Percentiles rank a stretch among this genome's conserved stretches.
These are phyloP conservation scores for Drosophila monieri DNA, from an alignment of 2,888 invertebrate genomes.

Conservation along the genomic window DNA sequence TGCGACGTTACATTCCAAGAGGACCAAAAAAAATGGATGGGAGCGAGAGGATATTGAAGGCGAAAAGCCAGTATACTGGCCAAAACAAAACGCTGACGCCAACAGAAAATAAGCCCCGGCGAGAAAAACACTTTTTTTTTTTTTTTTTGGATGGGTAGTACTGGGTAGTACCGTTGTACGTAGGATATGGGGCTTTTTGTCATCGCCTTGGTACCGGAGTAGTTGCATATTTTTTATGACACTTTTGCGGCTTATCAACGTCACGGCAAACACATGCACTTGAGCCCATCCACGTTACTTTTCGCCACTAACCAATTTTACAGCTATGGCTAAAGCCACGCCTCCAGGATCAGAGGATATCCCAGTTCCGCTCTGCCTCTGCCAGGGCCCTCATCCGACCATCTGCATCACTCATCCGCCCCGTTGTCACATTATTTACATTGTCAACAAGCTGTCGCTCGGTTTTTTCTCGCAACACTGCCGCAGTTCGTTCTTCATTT, in stretches of 20 bases:
- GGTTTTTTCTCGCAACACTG: conserved; percentile 49
- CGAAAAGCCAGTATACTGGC: conserved; percentile 49
- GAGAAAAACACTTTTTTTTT: conserved; percentile 1
- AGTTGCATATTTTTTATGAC: conserved; percentile 76
- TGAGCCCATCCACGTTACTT: conserved; percentile 42
- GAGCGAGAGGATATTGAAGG: conserved; percentile 4
- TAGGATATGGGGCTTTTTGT: conserved; percentile 25
- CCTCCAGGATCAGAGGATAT: background rate
- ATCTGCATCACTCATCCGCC: background rate
- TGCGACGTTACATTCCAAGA: conserved; percentile 39
- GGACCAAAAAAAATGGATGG: background rate
- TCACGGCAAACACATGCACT: conserved; percentile 70
- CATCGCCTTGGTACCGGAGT: conserved; percentile 50
- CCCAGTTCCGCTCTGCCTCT: background rate
- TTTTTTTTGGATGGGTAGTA: too few species aligned
- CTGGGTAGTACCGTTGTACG: background rate
- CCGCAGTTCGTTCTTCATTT: conserved; percentile 37
- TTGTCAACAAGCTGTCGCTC: conserved; percentile 74
- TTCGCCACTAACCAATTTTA: conserved; percentile 34
- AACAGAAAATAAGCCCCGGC: conserved; percentile 2
- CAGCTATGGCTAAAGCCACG: background rate
- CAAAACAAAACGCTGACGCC: conserved; percentile 73
- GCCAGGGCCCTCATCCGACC: background rate
- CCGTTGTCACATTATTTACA: conserved; percentile 64
- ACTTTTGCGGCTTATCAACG: conserved; percentile 79